Evolutionary conservation across 1,140 invertebrate genomes (phyloP).

Genomic region (Dendroctonus ponderosae): DNA sequence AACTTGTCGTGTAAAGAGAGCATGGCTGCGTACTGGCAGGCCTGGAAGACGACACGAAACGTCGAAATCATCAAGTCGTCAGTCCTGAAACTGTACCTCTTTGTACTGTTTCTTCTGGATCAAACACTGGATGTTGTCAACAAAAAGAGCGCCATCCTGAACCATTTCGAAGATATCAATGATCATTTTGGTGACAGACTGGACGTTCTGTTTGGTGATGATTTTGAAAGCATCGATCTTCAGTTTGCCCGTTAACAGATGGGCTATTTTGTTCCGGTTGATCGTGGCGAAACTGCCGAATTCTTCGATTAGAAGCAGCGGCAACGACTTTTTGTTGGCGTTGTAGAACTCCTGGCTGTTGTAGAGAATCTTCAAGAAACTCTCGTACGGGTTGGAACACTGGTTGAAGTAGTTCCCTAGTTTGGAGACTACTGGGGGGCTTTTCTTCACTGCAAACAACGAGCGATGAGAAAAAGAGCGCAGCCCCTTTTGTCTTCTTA

Average conservation of each 20-base stretch:
- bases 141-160: slow-evolving; percentile 55
- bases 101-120: slow-evolving; percentile 59
- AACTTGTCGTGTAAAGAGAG: slow-evolving; percentile 65
- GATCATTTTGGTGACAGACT: slow-evolving; percentile 56
- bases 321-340: slow-evolving; percentile 58
- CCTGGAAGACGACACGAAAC: slow-evolving; percentile 48
- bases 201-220: slow-evolving; percentile 56
- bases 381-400: slow-evolving; percentile 57
- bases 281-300: slow-evolving; percentile 55
- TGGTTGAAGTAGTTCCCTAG: slow-evolving; percentile 54
- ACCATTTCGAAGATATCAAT: slow-evolving; percentile 56
- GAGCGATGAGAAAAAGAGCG: neutral
- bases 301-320: slow-evolving; percentile 60
- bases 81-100: slow-evolving; percentile 50
- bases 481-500: neutral
- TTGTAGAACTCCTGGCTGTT: slow-evolving; percentile 59
- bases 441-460: slow-evolving; percentile 56
- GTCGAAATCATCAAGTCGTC: neutral
- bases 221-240: slow-evolving; percentile 63
- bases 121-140: slow-evolving; percentile 56
- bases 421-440: slow-evolving; percentile 53
- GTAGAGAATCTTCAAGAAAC: slow-evolving; percentile 56
- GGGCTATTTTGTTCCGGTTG: slow-evolving; percentile 44
- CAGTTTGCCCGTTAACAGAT: slow-evolving; percentile 54
- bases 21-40: slow-evolving; percentile 62